phyloP scores from a whole-genome alignment of 2,888 invertebrate genomes.

The Cheilosia scutellata region DNA sequence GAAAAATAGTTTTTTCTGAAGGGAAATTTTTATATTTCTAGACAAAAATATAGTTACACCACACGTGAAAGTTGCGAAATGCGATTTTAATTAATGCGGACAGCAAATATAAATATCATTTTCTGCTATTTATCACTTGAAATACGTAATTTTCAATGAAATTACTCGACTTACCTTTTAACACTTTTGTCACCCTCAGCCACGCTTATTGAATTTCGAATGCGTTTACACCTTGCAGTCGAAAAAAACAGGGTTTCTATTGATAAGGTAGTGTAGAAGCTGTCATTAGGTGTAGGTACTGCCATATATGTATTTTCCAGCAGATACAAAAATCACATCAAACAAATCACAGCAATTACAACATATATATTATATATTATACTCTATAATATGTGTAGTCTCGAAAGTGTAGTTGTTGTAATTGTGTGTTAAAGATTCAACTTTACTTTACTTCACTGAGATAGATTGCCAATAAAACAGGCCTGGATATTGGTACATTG shows the following conservation, averaged over 20 bases:
- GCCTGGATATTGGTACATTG: no score
- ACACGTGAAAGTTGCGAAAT: neutral
- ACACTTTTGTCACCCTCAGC: constrained; percentile 86
- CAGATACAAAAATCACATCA: neutral
- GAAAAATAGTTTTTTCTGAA: constrained; percentile 53
- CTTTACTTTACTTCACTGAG: no score
- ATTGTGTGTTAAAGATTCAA: no score
- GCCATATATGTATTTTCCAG: neutral
- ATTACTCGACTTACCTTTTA: constrained; percentile 66
- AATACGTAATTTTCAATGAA: constrained; percentile 63
- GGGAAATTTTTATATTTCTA: constrained; percentile 52
- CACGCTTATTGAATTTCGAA: constrained; percentile 88
- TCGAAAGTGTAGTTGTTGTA: no score
- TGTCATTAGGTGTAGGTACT: neutral
- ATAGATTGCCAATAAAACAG: no score
- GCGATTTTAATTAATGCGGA: constrained; percentile 9
- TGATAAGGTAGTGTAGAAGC: neutral
- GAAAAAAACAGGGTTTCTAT: constrained; percentile 36
- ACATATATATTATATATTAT: no score
- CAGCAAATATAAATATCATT: constrained; percentile 20
- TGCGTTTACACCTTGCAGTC: constrained; percentile 60
- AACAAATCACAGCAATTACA: no score
- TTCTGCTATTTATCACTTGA: constrained; percentile 37
- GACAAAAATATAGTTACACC: constrained; percentile 3
- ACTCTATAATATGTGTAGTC: no score